Percentiles rank a stretch among this genome's conserved stretches.
Conservation (phyloP, 2,797 vertebrate genomes). For the Sebastes taczanowskii region DNA sequence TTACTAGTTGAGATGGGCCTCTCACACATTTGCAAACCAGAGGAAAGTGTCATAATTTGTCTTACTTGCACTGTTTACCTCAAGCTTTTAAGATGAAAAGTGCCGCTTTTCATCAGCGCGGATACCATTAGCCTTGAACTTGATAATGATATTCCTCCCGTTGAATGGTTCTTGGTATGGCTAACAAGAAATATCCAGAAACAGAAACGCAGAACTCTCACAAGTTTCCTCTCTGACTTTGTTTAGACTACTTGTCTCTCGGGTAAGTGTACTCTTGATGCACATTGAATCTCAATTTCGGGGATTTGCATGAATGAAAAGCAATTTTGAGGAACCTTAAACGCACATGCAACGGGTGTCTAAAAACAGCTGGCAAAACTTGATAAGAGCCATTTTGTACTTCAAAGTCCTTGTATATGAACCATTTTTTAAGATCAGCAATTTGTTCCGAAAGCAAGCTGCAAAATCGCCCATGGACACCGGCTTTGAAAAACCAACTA, state of each 20-base stretch:
- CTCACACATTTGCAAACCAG: conserved; percentile 34
- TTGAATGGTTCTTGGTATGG: conserved; percentile 15
- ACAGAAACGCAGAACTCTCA: conserved; percentile 3
- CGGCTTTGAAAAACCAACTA: conserved; percentile 58
- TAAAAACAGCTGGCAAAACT: conserved; percentile 73
- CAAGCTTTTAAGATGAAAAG: conserved; percentile 36
- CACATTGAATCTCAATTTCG: conserved; percentile 58
- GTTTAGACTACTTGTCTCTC: conserved; percentile 51
- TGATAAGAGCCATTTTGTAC: conserved; percentile 77
- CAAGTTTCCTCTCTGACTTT: conserved; percentile 50
- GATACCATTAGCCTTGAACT: conserved; percentile 38
- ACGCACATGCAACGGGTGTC: conserved; percentile 20
- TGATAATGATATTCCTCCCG: conserved; percentile 22
- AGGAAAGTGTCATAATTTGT: conserved; percentile 49
- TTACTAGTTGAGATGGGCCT: conserved; percentile 40
- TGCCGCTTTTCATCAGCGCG: conserved; percentile 24
- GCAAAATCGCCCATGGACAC: conserved; percentile 64
- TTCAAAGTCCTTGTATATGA: conserved; percentile 70
- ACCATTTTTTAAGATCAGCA: conserved; percentile 66
- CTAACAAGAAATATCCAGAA: conserved; percentile 22
- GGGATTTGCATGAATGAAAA: conserved; percentile 71
- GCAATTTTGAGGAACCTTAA: conserved; percentile 53
- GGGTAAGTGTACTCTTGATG: conserved; percentile 54
- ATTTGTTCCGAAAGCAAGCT: conserved; percentile 58
- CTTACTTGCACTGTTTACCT: conserved; percentile 32